These are phyloP conservation scores for Ptychoptera albimana DNA, from an alignment of 2,888 invertebrate genomes.

Conservation along the genomic window DNA sequence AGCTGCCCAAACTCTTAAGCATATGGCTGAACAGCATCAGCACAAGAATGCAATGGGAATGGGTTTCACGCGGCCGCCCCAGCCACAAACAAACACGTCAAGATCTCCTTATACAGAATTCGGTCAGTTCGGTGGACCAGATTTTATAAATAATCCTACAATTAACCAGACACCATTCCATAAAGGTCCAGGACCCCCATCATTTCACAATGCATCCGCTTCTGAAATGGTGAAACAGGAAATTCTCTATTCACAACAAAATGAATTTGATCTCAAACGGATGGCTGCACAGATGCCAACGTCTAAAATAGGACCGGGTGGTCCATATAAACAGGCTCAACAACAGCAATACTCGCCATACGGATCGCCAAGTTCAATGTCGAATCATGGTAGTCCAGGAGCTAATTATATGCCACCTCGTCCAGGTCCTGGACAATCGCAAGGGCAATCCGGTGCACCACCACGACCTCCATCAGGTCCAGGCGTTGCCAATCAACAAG, in stretches of 20 bases:
- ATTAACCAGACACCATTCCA: conserved; percentile 16
- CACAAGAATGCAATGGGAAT: conserved; percentile 60
- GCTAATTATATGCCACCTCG: conserved; percentile 26
- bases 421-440: conserved; percentile 16
- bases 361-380: conserved; percentile 37
- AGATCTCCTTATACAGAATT: conserved; percentile 46
- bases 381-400: conserved; percentile 35
- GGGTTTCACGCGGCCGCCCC: conserved; percentile 33
- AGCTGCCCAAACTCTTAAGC: conserved; percentile 88
- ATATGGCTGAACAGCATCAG: conserved; percentile 95
- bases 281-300: conserved; percentile 17
- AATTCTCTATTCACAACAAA: conserved; percentile 32
- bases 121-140: conserved; percentile 34
- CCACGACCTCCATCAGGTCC: conserved; percentile 33
- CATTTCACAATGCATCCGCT: neutral
- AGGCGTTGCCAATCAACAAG: conserved; percentile 18
- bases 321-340: neutral
- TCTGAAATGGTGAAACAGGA: conserved; percentile 32
- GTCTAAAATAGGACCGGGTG: conserved; percentile 18
- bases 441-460: conserved; percentile 32
- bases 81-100: conserved; percentile 37
- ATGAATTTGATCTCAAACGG: conserved; percentile 31
- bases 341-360: conserved; percentile 49
- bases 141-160: conserved; percentile 38
- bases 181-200: conserved; percentile 7